Percentiles rank a stretch among this genome's conserved stretches.
These are phyloP conservation scores for Leptinotarsa juncta DNA, from an alignment of 2,888 invertebrate genomes.

Conservation along the genomic window DNA sequence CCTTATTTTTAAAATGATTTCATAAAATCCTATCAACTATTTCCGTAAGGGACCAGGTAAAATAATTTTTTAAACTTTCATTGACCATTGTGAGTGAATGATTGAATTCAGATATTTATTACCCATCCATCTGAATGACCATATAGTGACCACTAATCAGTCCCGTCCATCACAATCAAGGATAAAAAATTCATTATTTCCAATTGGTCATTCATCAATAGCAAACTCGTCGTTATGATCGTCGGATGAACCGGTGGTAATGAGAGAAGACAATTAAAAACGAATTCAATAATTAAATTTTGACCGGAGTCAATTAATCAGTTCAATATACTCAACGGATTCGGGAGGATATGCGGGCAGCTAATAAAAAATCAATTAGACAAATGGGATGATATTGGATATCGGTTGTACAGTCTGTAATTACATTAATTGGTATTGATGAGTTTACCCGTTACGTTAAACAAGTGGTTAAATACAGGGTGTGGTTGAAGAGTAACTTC, in stretches of 20 bases:
- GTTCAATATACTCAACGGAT: slow-evolving; percentile 34
- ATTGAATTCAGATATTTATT: not conserved
- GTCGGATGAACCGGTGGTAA: slow-evolving; percentile 34
- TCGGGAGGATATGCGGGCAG: slow-evolving; percentile 48
- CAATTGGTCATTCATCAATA: slow-evolving; percentile 31
- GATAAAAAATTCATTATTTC: slow-evolving; percentile 17
- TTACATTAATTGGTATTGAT: slow-evolving; percentile 60
- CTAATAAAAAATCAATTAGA: slow-evolving; percentile 60
- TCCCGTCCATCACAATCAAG: slow-evolving; percentile 5
- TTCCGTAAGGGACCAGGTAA: too few species aligned
- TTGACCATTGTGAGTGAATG: too few species aligned
- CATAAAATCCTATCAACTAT: too few species aligned
- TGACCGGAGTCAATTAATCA: slow-evolving; percentile 35
- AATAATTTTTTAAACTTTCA: too few species aligned
- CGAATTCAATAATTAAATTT: slow-evolving; percentile 41
- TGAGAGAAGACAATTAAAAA: slow-evolving; percentile 44
- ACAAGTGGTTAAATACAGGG: slow-evolving; percentile 21
- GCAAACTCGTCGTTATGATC: slow-evolving; percentile 28
- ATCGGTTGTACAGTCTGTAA: slow-evolving; percentile 55
- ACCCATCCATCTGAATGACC: not conserved
- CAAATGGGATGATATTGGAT: slow-evolving; percentile 39
- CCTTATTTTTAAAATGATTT: too few species aligned
- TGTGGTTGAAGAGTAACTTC: not conserved
- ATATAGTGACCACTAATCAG: not conserved
- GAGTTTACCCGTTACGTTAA: slow-evolving; percentile 38